Base-by-base conservation (phyloP, 2,113 vertebrate genomes). In the Protobothrops flavoviridis region DNA sequence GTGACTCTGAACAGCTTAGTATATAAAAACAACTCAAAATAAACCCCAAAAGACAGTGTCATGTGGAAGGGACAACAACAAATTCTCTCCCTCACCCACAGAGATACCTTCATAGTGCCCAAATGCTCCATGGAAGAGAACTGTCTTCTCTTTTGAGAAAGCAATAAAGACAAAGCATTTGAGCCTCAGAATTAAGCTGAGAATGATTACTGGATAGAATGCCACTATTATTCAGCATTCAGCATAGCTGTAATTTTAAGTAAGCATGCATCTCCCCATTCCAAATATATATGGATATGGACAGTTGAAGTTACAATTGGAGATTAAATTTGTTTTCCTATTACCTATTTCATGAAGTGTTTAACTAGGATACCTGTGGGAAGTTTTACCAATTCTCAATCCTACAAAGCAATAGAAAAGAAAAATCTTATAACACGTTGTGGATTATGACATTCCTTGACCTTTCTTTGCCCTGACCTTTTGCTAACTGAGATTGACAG, bases 401-500 rank as follows among this genome's bases (percentile, higher is more conserved):
- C 92, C 61, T 94, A 86, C 48, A 17, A 96, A 91, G 94, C 93
- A 95, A 95, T 0, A 1, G 59, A 95, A 96, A 91, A 96, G 94
- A 93, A 95, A 96, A 92, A 96, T 96, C 97, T 96, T 96, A 95
- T 95, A 96, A 95, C 96, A 96, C 90, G 0, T 89, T 33, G 90
- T 92, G 95, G 94, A 97, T 95, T 93, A 20, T 93, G 95, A 91
- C 93, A 94, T 89, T 93, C 74, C 90, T 91, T 97, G 97, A 97
- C 97, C 97, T 93, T 91, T 94, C 64, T 94, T 97, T 96, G 94
- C 95, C 96, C 94, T 93, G 91, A 94, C 95, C 95, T 95, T 92
- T 0, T 92, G 88, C 94, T 97, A 96, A 91, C 91, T 94, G 96
- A 96, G 97, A 96, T 95, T 94, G 97, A 96, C 96, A 95, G 94